phyloP scores from a whole-genome alignment of 1,140 invertebrate genomes.

The Sarcophaga peregrina region DNA sequence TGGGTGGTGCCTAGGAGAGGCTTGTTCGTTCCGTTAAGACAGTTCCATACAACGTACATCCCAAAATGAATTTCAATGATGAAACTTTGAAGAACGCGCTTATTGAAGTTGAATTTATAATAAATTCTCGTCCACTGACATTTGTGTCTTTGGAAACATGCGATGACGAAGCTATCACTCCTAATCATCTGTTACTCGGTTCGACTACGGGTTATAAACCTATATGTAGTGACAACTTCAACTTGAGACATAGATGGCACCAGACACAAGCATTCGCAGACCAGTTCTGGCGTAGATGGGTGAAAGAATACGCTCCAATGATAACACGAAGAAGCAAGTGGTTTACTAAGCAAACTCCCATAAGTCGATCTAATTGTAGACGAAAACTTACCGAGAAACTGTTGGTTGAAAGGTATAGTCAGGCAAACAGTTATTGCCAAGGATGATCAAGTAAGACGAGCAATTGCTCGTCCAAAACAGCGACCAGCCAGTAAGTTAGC shows the following conservation, averaged over 20 bases:
- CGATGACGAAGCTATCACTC: slow-evolving; percentile 48
- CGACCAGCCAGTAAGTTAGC: not conserved
- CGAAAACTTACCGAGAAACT: too few species aligned
- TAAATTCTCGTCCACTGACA: too few species aligned
- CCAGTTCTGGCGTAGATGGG: slow-evolving; percentile 45
- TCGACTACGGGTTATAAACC: slow-evolving; percentile 22
- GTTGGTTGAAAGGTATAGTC: slow-evolving; percentile 16
- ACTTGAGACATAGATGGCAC: slow-evolving; percentile 43
- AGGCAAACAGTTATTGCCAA: not conserved
- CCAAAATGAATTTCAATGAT: too few species aligned
- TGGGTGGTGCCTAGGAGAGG: too few species aligned
- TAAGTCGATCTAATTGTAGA: not conserved
- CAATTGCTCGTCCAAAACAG: slow-evolving; percentile 6
- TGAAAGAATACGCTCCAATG: slow-evolving; percentile 46
- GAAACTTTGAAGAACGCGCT: too few species aligned
- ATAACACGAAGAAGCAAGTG: slow-evolving; percentile 45
- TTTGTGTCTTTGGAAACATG: slow-evolving; percentile 51
- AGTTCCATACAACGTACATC: too few species aligned
- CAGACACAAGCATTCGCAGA: slow-evolving; percentile 32
- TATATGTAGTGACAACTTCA: not conserved
- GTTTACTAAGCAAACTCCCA: slow-evolving; percentile 30
- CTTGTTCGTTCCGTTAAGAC: too few species aligned
- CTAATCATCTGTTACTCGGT: slow-evolving; percentile 42
- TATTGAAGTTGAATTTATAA: too few species aligned
- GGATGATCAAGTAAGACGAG: slow-evolving; percentile 32